Evolutionary conservation across 2,888 invertebrate species (phyloP), one percentile per base, ranked within the genome.

Genomic region (Yponomeuta malinellus): DNA sequence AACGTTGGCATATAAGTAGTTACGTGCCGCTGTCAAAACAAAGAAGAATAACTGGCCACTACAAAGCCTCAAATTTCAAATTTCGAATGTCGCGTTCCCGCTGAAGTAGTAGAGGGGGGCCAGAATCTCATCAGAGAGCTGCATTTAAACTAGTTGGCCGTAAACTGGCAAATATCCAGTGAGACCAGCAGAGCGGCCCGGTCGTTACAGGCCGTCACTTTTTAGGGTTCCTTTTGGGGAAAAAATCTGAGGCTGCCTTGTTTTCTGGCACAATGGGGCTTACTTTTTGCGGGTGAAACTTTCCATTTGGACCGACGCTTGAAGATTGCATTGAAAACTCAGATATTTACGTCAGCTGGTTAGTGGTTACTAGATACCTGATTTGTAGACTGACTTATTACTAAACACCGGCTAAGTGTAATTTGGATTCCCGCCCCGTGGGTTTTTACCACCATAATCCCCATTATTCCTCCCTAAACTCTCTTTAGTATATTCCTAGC

Each of bases 71-170:
- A 59, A 59, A 59, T 59, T 59, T 59, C 52, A 59, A 59, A 59
- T 59, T 59, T 59, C 52, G 52, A 59, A 59, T 59, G 52, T 59
- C 52, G 52, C 52, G 12, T 8, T 12, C 52, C 15, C 15, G 52
- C 52, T 59, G 29, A 67, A 67, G 67, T 67, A 23, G 23, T 67
- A 15, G 67, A 0, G 29, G 10, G 72, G 72, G 74, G 76, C 73
- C 74, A 73, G 78, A 77, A 78, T 77, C 77, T 78, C 81, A 79
- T 81, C 78, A 78, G 74, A 78, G 74, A 74, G 74, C 75, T 79
- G 78, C 79, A 80, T 83, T 83, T 82, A 81, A 83, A 81, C 78
- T 81, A 81, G 78, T 80, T 80, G 77, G 73, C 76, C 73, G 74
- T 76, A 63, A 76, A 77, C 79, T 84, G 83, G 83, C 83, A 77